Base-by-base conservation (phyloP, 2,113 vertebrate genomes). In the Periophthalmodon schlosseri region DNA sequence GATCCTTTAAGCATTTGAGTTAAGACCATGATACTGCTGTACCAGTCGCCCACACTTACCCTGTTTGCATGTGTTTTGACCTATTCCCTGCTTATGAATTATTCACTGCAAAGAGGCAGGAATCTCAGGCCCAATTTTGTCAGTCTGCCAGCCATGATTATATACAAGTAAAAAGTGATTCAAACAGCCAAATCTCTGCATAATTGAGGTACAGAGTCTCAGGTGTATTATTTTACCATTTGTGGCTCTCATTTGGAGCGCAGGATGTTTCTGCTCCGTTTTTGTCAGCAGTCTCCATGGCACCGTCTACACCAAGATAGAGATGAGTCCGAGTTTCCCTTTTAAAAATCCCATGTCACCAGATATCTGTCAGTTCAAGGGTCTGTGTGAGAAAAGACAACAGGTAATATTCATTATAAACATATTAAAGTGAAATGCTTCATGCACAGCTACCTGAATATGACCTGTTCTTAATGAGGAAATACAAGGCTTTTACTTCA, bases 141-240 rank as follows among this genome's bases (percentile, higher is more conserved):
- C 69, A 56, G 20, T 75, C 72, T 75, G 72, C 69, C 87, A 82
- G 47, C 16, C 24, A 76, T 70, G 23, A 56, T 87, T 78, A 78
- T 54, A 11, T 69, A 75, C 24, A 74, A 77, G 72, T 14, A 49
- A 74, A 82, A 68, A 68, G 4, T 72, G 33, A 81, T 80, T 82
- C 10, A 57, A 68, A 72, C 73, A 23, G 8, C 21, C 68, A 74
- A 78, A 84, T 71, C 36, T 75, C 70, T 72, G 68, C 72, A 71
- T 84, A 86, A 87, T 84, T 78, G 72, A 87, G 6, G 50, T 73
- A 68, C 2, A 49, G 16, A 47, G 58, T 84, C 81, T 79, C 81
- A 63, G 60, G 79, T 77, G 78, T 79, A 36, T 74, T 70, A 68
- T 77, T 85, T 83, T 57, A 69, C 78, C 63, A 20, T 74, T 69